Percentiles rank a stretch among this genome's conserved stretches.
Conservation (phyloP, 2,113 vertebrate genomes). For the Clarias magur region DNA sequence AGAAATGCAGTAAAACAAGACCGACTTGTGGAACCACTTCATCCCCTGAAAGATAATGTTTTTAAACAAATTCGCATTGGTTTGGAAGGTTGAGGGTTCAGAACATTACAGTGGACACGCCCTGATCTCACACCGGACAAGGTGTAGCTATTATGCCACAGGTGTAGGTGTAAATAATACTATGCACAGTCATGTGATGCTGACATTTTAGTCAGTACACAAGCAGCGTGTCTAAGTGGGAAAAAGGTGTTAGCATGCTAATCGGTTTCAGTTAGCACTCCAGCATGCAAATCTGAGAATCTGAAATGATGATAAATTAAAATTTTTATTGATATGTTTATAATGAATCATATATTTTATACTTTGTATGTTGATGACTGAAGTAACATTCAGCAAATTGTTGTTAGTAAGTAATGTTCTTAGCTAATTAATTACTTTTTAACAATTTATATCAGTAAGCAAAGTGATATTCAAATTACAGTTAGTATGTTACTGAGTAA, state of each 20-base stretch:
- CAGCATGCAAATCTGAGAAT: neutral
- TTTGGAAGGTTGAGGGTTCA: neutral
- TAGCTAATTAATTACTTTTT: too few species aligned
- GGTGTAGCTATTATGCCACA: neutral
- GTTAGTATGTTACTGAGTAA: too few species aligned
- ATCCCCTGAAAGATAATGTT: neutral
- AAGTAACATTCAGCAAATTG: too few species aligned
- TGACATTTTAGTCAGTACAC: neutral
- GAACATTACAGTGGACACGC: neutral
- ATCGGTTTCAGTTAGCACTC: neutral
- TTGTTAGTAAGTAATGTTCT: too few species aligned
- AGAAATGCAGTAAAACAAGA: neutral
- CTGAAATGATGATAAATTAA: neutral
- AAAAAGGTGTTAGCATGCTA: neutral
- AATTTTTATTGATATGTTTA: neutral
- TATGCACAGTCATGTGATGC: neutral
- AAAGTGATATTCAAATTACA: too few species aligned
- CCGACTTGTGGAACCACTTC: neutral
- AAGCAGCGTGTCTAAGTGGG: neutral
- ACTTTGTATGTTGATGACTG: too few species aligned
- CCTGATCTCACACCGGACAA: neutral
- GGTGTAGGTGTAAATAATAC: neutral
- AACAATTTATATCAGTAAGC: too few species aligned
- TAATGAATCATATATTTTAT: neutral
- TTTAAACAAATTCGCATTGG: neutral